Evolutionary conservation across 2,888 invertebrate species (phyloP).

Genomic region (Asteroscopus sphinx): DNA sequence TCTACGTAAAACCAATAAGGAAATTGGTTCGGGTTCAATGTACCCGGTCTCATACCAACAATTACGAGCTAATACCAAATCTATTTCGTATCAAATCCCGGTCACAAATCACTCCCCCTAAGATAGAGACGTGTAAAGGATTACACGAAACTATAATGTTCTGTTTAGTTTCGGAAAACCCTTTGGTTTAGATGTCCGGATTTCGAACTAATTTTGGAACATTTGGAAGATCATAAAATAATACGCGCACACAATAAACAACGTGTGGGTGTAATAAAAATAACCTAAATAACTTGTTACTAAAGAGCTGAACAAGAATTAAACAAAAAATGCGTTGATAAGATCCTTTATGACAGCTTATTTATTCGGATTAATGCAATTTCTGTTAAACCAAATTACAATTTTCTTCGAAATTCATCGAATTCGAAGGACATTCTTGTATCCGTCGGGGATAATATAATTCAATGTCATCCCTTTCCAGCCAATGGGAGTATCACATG

Average conservation of each 20-base stretch:
- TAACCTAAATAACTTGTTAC: too few relatives aligned
- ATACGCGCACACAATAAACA: conserved; percentile 40
- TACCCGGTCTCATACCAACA: conserved; percentile 35
- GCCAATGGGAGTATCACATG: conserved; percentile 57
- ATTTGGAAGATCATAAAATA: conserved; percentile 56
- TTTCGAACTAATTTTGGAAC: conserved; percentile 66
- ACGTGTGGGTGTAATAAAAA: conserved; percentile 46
- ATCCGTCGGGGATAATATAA: conserved; percentile 72
- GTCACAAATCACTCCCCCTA: conserved; percentile 74
- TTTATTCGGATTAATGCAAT: conserved; percentile 65
- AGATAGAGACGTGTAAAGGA: conserved; percentile 77
- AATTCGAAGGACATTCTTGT: conserved; percentile 73
- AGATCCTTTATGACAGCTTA: conserved; percentile 64
- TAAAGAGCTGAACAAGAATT: conserved; percentile 12
- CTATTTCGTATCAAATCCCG: conserved; percentile 71
- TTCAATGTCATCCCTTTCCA: conserved; percentile 69
- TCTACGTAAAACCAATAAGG: conserved; percentile 12
- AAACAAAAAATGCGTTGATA: conserved; percentile 43
- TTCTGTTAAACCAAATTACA: conserved; percentile 60
- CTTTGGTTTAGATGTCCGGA: conserved; percentile 62
- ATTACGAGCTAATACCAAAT: conserved; percentile 58
- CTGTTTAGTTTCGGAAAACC: conserved; percentile 71
- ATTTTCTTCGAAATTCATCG: conserved; percentile 73
- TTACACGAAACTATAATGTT: conserved; percentile 77
- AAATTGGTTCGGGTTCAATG: conserved; percentile 37